These are phyloP conservation scores for Coluber constrictor DNA, from an alignment of 2,797 vertebrate species.

Conservation along the genomic window DNA sequence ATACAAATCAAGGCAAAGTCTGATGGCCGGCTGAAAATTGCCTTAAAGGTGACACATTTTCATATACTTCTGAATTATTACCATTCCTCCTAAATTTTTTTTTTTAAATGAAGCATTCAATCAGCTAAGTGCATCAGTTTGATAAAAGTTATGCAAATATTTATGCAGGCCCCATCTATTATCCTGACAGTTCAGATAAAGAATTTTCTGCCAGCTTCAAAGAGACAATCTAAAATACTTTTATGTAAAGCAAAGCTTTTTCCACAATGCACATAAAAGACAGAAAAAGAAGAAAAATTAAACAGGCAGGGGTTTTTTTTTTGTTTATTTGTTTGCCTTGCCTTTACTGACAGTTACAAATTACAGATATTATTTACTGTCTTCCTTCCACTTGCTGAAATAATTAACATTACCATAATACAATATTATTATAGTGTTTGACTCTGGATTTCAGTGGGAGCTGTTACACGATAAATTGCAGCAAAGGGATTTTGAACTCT, in stretches of 20 bases:
- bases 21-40: slow-evolving; percentile 21
- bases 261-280: not conserved
- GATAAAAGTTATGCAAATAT: slow-evolving; percentile 70
- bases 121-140: slow-evolving; percentile 62
- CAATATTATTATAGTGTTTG: not conserved
- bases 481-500: not conserved
- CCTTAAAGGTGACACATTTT: slow-evolving; percentile 49
- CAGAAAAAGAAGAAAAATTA: not conserved
- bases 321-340: not conserved
- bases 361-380: slow-evolving; percentile 60
- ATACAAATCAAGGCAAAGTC: slow-evolving; percentile 12
- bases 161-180: slow-evolving; percentile 69
- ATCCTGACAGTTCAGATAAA: slow-evolving; percentile 72
- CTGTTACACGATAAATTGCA: not conserved
- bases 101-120: slow-evolving; percentile 56
- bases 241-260: slow-evolving; percentile 58
- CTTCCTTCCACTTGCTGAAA: slow-evolving; percentile 16
- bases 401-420: slow-evolving; percentile 14
- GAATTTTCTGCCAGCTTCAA: slow-evolving; percentile 53
- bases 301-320: slow-evolving; percentile 39
- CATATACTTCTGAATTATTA: slow-evolving; percentile 60
- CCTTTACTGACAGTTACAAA: slow-evolving; percentile 63
- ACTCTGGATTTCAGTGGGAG: not conserved
- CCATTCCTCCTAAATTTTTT: slow-evolving; percentile 52
- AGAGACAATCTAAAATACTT: slow-evolving; percentile 49